Base-by-base conservation (phyloP, 2,888 invertebrate species). In the Endomychus coccineus region DNA sequence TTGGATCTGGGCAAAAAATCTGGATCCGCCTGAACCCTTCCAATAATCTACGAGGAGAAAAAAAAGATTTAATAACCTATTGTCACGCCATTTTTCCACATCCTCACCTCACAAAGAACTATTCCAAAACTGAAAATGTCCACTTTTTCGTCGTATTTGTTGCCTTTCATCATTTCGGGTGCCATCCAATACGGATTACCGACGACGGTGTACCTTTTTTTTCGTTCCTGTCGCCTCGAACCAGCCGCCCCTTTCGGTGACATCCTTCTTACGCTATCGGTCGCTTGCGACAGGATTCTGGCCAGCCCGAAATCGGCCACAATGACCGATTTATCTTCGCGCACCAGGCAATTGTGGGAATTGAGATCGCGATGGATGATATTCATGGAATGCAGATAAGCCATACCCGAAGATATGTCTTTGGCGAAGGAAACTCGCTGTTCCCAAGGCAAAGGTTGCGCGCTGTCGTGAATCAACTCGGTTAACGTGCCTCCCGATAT, bases 151-250 rank as follows among this genome's bases (percentile, higher is more conserved):
- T 95, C 94, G 62, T 95, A 95, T 47, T 87, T 86, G 55, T 89
- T 86, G 12, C 92, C 92, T 62, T 87, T 90, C 88, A 95, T 89
- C 95, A 95, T 95, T 67, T 95, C 95, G 1, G 95, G 95, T 0
- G 95, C 95, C 95, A 95, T 95, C 92, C 94, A 95, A 66, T 92
- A 95, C 1, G 95, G 94, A 71, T 91, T 94, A 1, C 95, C 95
- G 0, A 95, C 95, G 16, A 95, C 92, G 0, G 94, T 95, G 63
- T 94, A 94, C 9, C 94, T 73, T 59, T 92, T 92, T 49, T 88
- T 76, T 0, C 90, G 70, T 41, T 81, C 75, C 32, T 68, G 68
- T 39, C 71, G 67, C 2, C 46, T 38, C 2, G 43, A 39, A 40
- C 53, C 54, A 11, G 41, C 44, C 36, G 43, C 49, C 39, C 43